phyloP scores from a whole-genome alignment of 64 coral and sea anemone genomes.

The Actinia tenebrosa region DNA sequence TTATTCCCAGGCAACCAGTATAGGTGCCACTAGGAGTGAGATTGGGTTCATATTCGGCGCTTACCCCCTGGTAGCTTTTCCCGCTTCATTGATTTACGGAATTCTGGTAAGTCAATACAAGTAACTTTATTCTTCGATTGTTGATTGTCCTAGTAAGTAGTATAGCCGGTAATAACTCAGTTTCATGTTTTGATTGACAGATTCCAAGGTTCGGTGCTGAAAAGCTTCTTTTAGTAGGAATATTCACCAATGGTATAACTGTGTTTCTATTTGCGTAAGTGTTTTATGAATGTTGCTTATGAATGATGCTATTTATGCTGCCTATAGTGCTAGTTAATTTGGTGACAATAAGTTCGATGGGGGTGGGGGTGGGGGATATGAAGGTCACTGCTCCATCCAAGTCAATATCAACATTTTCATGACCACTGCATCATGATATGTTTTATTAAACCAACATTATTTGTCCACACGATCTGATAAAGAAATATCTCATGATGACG shows the following conservation, averaged over 20 bases:
- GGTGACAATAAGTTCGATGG: no score
- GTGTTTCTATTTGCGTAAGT: slow-evolving; percentile 30
- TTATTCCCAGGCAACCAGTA: background rate
- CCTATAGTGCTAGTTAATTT: no score
- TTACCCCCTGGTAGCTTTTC: slow-evolving; percentile 12
- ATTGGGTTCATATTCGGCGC: slow-evolving; percentile 18
- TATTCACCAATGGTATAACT: slow-evolving; percentile 29
- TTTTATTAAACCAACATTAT: no score
- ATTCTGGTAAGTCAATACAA: background rate
- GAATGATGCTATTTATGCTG: no score
- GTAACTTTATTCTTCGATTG: no score
- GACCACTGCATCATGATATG: background rate
- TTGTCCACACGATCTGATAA: no score
- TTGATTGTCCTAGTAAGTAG: no score
- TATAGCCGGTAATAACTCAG: no score
- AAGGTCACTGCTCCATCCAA: no score
- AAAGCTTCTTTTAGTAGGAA: background rate
- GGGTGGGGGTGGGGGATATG: no score
- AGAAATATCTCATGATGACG: no score
- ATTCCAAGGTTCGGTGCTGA: slow-evolving; percentile 1
- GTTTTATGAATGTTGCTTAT: background rate
- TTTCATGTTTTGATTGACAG: background rate
- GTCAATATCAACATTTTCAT: background rate
- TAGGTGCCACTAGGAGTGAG: background rate
- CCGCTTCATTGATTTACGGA: slow-evolving; percentile 16